Percentiles rank a stretch among this genome's conserved stretches.
These are phyloP conservation scores for Oryzias curvinotus DNA, from an alignment of 2,113 vertebrate species.

Conservation along the genomic window DNA sequence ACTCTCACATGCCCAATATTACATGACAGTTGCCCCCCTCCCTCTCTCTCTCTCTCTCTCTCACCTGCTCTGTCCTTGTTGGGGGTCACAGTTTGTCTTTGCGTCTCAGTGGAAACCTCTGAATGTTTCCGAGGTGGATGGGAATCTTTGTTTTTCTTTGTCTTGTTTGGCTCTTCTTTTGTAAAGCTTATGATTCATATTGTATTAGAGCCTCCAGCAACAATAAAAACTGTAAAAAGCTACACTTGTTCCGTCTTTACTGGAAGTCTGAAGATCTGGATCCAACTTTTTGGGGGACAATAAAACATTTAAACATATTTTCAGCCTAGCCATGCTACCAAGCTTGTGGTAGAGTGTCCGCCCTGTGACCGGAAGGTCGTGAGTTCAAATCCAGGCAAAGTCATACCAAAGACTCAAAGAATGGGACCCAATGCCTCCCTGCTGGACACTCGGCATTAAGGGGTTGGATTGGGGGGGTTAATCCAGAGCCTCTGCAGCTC, in stretches of 20 bases:
- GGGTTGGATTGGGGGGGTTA: too few species aligned
- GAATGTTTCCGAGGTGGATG: slow-evolving; percentile 70
- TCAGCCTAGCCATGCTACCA: too few species aligned
- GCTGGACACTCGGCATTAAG: too few species aligned
- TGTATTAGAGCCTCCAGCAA: slow-evolving; percentile 84
- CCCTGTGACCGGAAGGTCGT: too few species aligned
- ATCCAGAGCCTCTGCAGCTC: too few species aligned
- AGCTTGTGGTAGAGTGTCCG: too few species aligned
- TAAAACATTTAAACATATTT: too few species aligned
- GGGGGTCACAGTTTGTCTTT: slow-evolving; percentile 71
- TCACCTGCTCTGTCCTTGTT: slow-evolving; percentile 64
- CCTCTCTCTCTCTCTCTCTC: slow-evolving; percentile 50
- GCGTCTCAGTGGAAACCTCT: slow-evolving; percentile 68
- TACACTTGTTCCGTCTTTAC: not conserved
- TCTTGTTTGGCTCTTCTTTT: slow-evolving; percentile 74
- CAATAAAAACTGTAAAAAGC: slow-evolving; percentile 81
- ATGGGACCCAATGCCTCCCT: too few species aligned
- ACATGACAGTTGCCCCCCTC: slow-evolving; percentile 51
- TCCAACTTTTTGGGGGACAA: too few species aligned
- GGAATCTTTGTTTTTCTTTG: slow-evolving; percentile 70
- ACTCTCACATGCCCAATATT: slow-evolving; percentile 36
- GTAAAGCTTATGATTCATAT: slow-evolving; percentile 83
- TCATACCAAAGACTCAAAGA: too few species aligned
- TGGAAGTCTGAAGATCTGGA: not conserved
- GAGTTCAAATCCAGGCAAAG: too few species aligned